Base-by-base conservation (phyloP, 2,888 invertebrate genomes). In the Mechanitis messenoides region DNA sequence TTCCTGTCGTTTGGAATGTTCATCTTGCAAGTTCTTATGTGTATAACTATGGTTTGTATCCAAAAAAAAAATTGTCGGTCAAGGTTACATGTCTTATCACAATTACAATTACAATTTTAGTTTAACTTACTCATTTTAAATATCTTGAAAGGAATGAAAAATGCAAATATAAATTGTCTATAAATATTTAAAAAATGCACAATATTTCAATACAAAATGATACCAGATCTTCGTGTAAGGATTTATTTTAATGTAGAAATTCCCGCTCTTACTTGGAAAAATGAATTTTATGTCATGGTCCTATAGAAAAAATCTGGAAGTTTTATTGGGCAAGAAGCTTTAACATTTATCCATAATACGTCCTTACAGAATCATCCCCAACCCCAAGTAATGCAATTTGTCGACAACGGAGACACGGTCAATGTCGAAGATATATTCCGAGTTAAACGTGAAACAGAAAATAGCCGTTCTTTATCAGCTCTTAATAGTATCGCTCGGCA, bases 1-100 rank as follows among this genome's bases (percentile, higher is more conserved):
- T 96, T 94, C 74, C 80, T 96, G 9, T 94, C 95, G 0, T 96
- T 96, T 72, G 95, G 95, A 42, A 92, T 95, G 88, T 96, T 96
- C 71, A 88, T 95, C 12, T 88, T 96, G 55, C 95, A 96, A 78
- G 92, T 96, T 12, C 88, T 95, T 7, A 94, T 96, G 93, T 94
- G 94, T 74, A 93, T 95, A 56, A 92, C 92, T 71, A 88, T 90
- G 86, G 94, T 94, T 74, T 81, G 90, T 76, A 57, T 35, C 35
- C 35, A 35, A 6, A 35, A 1, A 20, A 20, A 20, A 20, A 20
- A 20, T 20, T 20, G 20, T 20, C 20, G 20, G 20, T 56, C 46
- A 42, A 50, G 20, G 54, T 28, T 53, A 20, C 20, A 20, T 20
- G 20, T 20, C 20, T 20, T 20, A 20, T 20, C 20, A 20, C 20